These are phyloP conservation scores for Limenitis camilla DNA, from an alignment of 2,888 invertebrate species.

Conservation along the genomic window DNA sequence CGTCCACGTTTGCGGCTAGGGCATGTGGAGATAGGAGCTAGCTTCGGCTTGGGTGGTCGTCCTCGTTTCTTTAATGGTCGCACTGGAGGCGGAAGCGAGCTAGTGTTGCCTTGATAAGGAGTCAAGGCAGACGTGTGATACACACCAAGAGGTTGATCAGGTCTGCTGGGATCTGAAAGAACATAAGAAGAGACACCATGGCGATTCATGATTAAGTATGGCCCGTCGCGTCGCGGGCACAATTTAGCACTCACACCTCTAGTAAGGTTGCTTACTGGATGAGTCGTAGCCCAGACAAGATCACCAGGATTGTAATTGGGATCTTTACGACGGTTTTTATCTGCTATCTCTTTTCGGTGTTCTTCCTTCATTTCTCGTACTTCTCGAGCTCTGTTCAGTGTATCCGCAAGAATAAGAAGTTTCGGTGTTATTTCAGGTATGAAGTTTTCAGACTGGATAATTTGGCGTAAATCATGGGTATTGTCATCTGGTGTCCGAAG, in stretches of 20 bases:
- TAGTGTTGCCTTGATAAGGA: background rate
- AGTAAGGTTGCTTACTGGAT: background rate
- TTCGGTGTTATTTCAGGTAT: too few relatives aligned
- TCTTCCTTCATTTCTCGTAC: background rate
- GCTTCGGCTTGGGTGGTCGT: background rate
- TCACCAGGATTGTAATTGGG: background rate
- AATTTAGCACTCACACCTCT: background rate
- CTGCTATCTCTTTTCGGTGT: background rate
- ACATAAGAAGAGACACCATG: background rate
- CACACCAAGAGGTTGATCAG: background rate
- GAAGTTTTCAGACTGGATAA: too few relatives aligned
- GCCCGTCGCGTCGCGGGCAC: background rate
- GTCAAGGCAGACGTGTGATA: background rate
- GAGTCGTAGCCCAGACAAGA: too few relatives aligned
- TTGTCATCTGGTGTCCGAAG: too few relatives aligned
- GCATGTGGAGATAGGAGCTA: background rate
- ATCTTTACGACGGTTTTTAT: background rate
- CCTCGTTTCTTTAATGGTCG: background rate
- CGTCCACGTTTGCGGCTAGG: background rate
- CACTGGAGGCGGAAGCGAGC: background rate
- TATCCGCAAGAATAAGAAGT: too few relatives aligned
- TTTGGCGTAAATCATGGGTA: too few relatives aligned
- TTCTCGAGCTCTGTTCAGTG: too few relatives aligned
- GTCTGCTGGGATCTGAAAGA: background rate
- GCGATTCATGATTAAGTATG: background rate